phyloP scores from a whole-genome alignment of 2,113 vertebrate species.

The Platysternon megacephalum region DNA sequence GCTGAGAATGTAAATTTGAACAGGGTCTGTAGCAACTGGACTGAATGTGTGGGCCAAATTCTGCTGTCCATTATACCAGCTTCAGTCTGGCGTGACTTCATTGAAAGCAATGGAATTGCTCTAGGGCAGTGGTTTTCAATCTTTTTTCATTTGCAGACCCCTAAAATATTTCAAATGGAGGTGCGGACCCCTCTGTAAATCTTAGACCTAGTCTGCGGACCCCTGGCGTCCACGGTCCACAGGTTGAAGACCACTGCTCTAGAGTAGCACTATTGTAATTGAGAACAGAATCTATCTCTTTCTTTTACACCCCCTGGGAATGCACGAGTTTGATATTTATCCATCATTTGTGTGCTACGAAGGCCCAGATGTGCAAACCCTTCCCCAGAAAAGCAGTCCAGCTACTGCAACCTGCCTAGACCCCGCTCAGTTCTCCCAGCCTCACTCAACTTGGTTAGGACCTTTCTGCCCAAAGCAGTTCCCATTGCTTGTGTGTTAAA shows the following conservation, averaged over 20 bases:
- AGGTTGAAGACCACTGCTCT: background rate
- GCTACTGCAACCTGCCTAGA: background rate
- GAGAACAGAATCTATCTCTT: fast-evolving
- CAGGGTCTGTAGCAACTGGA: fast-evolving
- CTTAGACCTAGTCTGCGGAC: background rate
- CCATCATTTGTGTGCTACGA: background rate
- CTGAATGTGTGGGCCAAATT: fast-evolving
- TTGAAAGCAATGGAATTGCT: background rate
- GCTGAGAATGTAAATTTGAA: background rate
- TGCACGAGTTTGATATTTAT: background rate
- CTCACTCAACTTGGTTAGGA: fast-evolving
- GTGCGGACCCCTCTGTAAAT: background rate
- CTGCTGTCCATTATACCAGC: background rate
- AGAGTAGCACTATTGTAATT: background rate
- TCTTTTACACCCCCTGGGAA: background rate
- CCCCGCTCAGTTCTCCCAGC: background rate
- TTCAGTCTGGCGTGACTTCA: fast-evolving
- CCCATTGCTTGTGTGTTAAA: fast-evolving
- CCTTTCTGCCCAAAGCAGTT: background rate
- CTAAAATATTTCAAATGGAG: background rate
- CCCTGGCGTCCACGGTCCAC: background rate
- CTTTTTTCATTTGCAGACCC: background rate
- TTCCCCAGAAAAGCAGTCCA: background rate
- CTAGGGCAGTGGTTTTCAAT: background rate
- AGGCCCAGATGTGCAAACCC: background rate